Evolutionary conservation across 2,888 invertebrate genomes (phyloP), one percentile per base, ranked within the genome.

Genomic region (Enchytraeus crypticus): DNA sequence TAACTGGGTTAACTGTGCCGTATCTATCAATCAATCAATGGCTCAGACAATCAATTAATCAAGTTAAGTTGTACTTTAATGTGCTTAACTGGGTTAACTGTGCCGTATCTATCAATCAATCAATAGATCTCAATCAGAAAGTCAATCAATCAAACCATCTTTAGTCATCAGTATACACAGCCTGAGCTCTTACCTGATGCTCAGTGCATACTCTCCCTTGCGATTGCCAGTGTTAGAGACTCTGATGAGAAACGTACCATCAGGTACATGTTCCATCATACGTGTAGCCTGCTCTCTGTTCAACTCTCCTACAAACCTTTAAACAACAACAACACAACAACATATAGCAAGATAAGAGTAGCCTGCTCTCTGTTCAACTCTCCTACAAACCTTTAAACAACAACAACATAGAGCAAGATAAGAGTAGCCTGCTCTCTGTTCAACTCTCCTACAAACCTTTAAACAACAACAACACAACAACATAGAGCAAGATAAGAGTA

Each of bases 241-340:
- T 23, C 81, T 71, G 11, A 81, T 77, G 47, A 81, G 72, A 66
- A 77, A 81, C 3, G 80, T 77, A n/a, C 81, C 80, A 64, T 77
- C 75, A 4, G 75, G 72, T 53, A 74, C 72, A 18, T 71, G 69
- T 30, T 72, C 71, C 61, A 81, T 70, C 54, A 71, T 70, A 27
- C 70, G 66, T 49, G 70, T 71, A n/a, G 77, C 77, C 26, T 65
- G 65, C 23, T 71, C 71, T 30, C 76, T 65, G 30, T 69, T 69
- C 74, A 76, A 71, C 49, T 70, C 72, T 30, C 76, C 77, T n/a
- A 75, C 73, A 66, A 71, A 77, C 77, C 77, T 77, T 64, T 11
- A 23, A 51, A 2, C 2, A 51, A 49, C n/a, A n/a, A n/a, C n/a
- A n/a, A n/a, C n/a, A n/a, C n/a, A n/a, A n/a, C n/a, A n/a, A n/a